Base-by-base conservation (phyloP, 2,888 invertebrate species). In the Lathronympha strigana region DNA sequence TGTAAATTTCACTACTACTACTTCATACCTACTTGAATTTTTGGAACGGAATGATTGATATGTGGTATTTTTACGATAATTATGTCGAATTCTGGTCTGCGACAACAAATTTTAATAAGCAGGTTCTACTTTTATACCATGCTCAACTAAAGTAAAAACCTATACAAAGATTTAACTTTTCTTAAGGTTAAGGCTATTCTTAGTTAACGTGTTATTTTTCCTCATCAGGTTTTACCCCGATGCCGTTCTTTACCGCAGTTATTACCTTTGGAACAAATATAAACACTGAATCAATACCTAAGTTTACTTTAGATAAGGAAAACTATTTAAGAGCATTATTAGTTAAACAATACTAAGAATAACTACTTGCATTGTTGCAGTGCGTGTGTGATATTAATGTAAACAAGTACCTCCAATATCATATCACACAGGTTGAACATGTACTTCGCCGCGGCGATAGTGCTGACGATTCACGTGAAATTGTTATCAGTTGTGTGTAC, bases 401-500 rank as follows among this genome's bases (percentile, higher is more conserved):
- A 53, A 64, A 60, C 47, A 53, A 25, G 36, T 47, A 51, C n/a
- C n/a, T n/a, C n/a, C n/a, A n/a, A n/a, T n/a, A n/a, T n/a, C n/a
- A 53, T 23, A 58, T 33, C 64, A 53, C 60, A 51, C 36, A 45
- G 51, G 53, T 60, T 33, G 58, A 13, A 25, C 36, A 23, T 58
- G 63, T 67, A 67, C 70, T 69, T 71, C 70, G 72, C 68, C 68
- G 38, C 50, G 53, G 64, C 66, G 68, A 72, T 72, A 70, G 53
- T 63, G 69, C 40, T 69, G 67, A 64, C 71, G 68, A 69, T 72
- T 73, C 70, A 72, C 69, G 70, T 69, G 71, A 71, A 70, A 69
- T 64, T 67, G 69, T 71, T 75, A 73, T 77, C 75, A 68, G 71
- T 62, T 71, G 72, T 72, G 69, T 71, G 71, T 70, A 72, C 70